phyloP scores from a whole-genome alignment of 2,113 vertebrate species.

The Hemiscyllium ocellatum region DNA sequence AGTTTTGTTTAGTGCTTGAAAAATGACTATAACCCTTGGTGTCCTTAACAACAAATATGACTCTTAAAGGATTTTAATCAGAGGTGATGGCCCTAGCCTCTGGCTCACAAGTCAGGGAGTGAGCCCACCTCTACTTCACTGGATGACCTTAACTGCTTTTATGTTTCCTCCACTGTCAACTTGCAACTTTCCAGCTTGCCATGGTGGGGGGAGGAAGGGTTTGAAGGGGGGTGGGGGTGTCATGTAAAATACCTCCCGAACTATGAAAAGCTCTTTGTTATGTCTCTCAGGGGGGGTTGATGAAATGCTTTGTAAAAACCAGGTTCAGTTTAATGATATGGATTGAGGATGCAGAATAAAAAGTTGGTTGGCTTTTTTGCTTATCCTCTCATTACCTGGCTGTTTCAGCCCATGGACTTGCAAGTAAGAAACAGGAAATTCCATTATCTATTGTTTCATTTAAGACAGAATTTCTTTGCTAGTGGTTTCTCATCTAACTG shows the following conservation, averaged over 20 bases:
- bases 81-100: not conserved
- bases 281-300: not conserved
- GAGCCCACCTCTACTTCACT: not conserved
- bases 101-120: not conserved
- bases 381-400: not conserved
- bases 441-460: not conserved
- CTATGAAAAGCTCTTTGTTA: not conserved
- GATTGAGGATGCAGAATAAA: not conserved
- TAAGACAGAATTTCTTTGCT: not conserved
- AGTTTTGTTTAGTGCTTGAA: not conserved
- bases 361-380: not conserved
- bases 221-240: too few relatives aligned
- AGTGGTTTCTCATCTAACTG: not conserved
- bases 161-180: too few relatives aligned
- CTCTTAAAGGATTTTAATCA: not conserved
- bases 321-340: not conserved
- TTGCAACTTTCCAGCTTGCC: too few relatives aligned
- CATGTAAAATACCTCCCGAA: not conserved
- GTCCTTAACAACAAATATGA: not conserved
- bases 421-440: not conserved
- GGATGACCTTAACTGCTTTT: not conserved
- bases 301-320: not conserved
- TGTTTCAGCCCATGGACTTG: not conserved
- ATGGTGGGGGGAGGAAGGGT: too few relatives aligned
- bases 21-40: not conserved